phyloP scores from a whole-genome alignment of 2,888 invertebrate species.

The Agonopterix heracliana region DNA sequence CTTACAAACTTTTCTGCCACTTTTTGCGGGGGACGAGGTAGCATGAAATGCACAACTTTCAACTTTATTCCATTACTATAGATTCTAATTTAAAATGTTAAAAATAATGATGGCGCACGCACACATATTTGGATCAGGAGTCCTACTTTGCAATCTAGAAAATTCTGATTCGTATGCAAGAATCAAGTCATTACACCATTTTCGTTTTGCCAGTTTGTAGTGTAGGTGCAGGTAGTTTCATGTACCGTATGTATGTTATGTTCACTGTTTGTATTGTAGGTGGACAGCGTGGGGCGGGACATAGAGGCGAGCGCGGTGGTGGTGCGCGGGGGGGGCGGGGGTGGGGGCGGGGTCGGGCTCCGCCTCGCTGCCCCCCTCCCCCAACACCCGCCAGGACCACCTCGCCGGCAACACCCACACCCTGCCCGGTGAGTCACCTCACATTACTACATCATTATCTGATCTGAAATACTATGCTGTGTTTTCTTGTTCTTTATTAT shows the following conservation, averaged over 20 bases:
- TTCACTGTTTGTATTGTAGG: slow-evolving; percentile 23
- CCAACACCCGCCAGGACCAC: slow-evolving; percentile 64
- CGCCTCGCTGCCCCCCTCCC: slow-evolving; percentile 77
- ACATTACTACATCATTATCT: not conserved
- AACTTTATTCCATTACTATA: too few relatives aligned
- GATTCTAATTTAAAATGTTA: too few relatives aligned
- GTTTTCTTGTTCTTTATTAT: too few relatives aligned
- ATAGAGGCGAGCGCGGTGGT: slow-evolving; percentile 14
- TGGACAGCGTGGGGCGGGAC: slow-evolving; percentile 43
- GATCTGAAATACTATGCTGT: not conserved
- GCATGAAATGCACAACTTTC: too few relatives aligned
- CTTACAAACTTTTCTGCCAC: too few relatives aligned
- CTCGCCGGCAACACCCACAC: slow-evolving; percentile 45
- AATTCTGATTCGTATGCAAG: too few relatives aligned
- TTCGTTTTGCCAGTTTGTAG: too few relatives aligned
- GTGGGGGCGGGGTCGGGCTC: slow-evolving; percentile 33
- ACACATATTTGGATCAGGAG: too few relatives aligned
- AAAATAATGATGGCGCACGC: too few relatives aligned
- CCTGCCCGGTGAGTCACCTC: slow-evolving; percentile 28
- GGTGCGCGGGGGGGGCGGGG: slow-evolving; percentile 4
- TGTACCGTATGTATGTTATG: not conserved
- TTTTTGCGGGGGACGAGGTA: too few relatives aligned
- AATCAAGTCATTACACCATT: too few relatives aligned
- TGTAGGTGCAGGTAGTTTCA: not conserved
- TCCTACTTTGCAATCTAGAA: too few relatives aligned